phyloP scores from a whole-genome alignment of 2,113 vertebrate genomes.

The Rhea americana region DNA sequence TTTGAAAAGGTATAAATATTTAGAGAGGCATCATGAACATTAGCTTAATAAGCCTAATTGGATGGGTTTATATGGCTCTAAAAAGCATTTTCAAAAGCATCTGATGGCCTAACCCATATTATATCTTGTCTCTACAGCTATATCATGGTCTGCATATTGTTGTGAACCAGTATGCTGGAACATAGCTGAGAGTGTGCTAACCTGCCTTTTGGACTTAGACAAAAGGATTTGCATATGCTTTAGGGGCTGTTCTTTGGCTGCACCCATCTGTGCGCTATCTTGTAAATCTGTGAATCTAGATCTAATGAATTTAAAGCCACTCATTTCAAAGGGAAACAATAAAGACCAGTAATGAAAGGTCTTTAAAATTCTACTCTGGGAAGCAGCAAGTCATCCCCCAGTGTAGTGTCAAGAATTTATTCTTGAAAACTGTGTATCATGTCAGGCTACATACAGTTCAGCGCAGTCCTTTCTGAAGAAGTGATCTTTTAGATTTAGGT shows the following conservation, averaged over 20 bases:
- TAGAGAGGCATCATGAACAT: neutral
- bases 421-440: neutral
- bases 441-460: neutral
- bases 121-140: neutral
- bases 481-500: neutral
- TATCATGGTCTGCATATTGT: neutral
- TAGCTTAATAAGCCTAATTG: neutral
- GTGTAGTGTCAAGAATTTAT: neutral
- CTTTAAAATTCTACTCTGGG: neutral
- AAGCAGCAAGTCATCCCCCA: neutral
- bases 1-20: neutral
- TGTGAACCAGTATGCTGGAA: neutral
- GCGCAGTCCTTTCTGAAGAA: neutral
- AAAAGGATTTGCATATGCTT: neutral
- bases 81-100: neutral
- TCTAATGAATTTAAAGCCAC: neutral
- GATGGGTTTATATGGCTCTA: neutral
- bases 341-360: neutral
- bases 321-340: neutral
- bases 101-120: neutral
- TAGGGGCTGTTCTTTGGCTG: neutral
- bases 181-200: neutral
- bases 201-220: neutral
- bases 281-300: neutral
- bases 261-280: neutral